Evolutionary conservation across 1,140 invertebrate species (phyloP), one percentile per base, ranked within the genome.

Genomic region (Brachionus paranguensis): DNA sequence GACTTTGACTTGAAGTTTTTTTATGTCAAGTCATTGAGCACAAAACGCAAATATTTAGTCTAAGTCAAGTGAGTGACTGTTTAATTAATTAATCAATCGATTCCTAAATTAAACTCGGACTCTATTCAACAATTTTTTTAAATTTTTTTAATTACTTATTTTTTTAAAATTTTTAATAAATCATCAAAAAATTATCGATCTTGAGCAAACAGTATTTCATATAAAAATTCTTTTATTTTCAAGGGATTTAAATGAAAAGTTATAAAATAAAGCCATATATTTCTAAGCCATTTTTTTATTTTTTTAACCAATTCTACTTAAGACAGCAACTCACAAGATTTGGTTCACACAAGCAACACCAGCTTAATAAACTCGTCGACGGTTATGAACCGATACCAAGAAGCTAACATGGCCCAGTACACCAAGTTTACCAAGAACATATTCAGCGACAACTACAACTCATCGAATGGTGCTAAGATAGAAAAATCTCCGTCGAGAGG

Each of bases 351-450:
- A 50, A 76, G 72, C 47, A 76, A 76, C 50, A 76, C 47, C 45
- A 76, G 72, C 27, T 29, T 76, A 76, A 76, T 76, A 37, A 76
- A 76, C 20, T 50, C 72, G 8, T 76, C 72, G 0, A 50, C 47
- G 43, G 72, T 50, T 6, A 76, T 76, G 45, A 76, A 76, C 43
- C 43, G 43, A 50, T 76, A 76, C 43, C 72, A 76, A 76, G 72
- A 76, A 47, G 6, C 41, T 29, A 76, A 47, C 72, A 76, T 76
- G 72, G 45, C 72, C 27, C 72, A 76, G 24, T 76, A 50, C 20
- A 76, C 72, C 4, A 76, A 76, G 27, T 76, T 76, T 50, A 76
- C 72, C 43, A 76, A 76, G n/a, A 76, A 76, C 29, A 76, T 76
- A 50, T 76, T 76, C 20, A 50, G 43, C 47, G 72, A 76, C 14